These are phyloP conservation scores for Dreissena polymorpha DNA, from an alignment of 1,140 invertebrate genomes.

Conservation along the genomic window DNA sequence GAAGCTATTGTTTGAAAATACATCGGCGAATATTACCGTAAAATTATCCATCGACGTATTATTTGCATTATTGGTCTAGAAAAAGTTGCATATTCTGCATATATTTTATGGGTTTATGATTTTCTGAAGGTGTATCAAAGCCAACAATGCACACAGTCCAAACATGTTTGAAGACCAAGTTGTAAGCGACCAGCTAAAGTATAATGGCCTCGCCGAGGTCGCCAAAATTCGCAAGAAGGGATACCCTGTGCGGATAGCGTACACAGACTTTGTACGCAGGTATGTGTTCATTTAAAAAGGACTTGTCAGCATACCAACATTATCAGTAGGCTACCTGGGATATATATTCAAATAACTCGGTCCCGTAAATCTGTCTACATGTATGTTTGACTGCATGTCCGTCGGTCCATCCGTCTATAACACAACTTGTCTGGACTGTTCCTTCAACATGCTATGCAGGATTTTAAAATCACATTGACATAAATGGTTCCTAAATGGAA, in stretches of 20 bases:
- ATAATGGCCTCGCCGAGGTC: conserved; percentile 75
- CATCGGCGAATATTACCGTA: too few species aligned
- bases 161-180: conserved; percentile 85
- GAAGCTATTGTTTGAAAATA: too few species aligned
- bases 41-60: too few species aligned
- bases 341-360: too few species aligned
- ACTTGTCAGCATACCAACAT: too few species aligned
- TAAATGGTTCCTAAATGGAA: too few species aligned
- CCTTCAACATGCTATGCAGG: neutral
- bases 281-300: conserved; percentile 14
- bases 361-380: too few species aligned
- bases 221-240: conserved; percentile 70
- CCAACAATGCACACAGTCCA: conserved; percentile 86
- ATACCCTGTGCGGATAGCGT: conserved; percentile 64
- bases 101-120: neutral
- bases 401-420: neutral
- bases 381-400: neutral
- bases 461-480: neutral
- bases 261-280: conserved; percentile 66
- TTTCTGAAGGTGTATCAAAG: conserved; percentile 85
- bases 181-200: conserved; percentile 87
- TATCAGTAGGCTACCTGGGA: too few species aligned
- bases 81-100: neutral
- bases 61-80: too few species aligned
- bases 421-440: neutral